Evolutionary conservation across 2,888 invertebrate genomes (phyloP), one percentile per base, ranked within the genome.

Genomic region (Heliconius hortense): DNA sequence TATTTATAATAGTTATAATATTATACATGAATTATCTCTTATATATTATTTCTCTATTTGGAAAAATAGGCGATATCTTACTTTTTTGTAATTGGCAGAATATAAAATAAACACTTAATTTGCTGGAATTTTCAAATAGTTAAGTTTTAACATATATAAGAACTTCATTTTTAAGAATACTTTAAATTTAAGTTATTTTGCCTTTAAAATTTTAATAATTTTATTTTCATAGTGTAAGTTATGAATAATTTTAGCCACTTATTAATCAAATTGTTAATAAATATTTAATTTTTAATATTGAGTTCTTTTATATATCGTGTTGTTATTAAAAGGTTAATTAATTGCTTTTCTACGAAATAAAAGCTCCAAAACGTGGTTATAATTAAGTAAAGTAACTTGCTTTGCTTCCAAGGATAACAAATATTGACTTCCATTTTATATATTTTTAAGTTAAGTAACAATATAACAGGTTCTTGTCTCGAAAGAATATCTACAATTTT

Each of bases 291-390:
- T 39, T 39, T n/a, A 8, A 39, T 35, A 35, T 35, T 35, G n/a
- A 39, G 24, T 66, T 15, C 39, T 66, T 66, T 66, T 15, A 2
- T 43, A 2, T 64, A 66, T 43, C 13, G 66, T 24, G 39, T 66
- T 66, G 24, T 43, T 66, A 24, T 66, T 66, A 7, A 15, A 66
- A 24, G 39, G n/a, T 43, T 39, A 39, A 39, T 43, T 39, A 39
- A 39, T 66, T 66, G 66, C 24, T 66, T 66, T 66, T 66, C 66
- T 66, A 39, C 24, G 39, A 24, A 66, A 39, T 66, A 15, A 66
- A 7, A 66, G 39, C 39, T 24, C 8, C 39, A 15, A 39, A 24
- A 39, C 39, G 24, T 39, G 39, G 39, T 26, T 4, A 39, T 2
- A 43, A 66, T 43, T 66, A 66, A 43, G 24, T 39, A 66, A 66